Base-by-base conservation (phyloP, 2,888 invertebrate genomes). In the Aporophyla nigra region DNA sequence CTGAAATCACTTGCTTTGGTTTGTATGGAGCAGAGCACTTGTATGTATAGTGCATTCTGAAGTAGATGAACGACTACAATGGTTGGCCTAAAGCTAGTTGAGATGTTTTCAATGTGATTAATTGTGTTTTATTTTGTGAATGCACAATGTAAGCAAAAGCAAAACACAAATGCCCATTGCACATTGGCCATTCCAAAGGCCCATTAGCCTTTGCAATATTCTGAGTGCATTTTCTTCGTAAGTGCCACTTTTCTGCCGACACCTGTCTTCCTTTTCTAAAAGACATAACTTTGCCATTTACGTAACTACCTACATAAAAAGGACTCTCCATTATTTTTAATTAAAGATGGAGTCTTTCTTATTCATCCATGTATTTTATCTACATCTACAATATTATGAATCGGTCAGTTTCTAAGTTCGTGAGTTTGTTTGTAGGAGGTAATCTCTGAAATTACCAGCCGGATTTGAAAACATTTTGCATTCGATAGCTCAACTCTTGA, bases 1-100 rank as follows among this genome's bases (percentile, higher is more conserved):
- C 24, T 49, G 54, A 49, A 54, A 51, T 65, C 43, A 73, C 43
- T 54, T 49, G n/a, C 53, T 27, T 33, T n/a, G 43, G 63, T 46
- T 33, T 70, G 10, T 74, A 10, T 6, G 5, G 7, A 43, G 9
- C 27, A 40, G 5, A 54, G 46, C 46, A 53, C 9, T 58, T 14
- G 61, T 61, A 5, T 5, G 49, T 58, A 7, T 4, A 24, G 5
- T 51, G n/a, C n/a, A 46, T 56, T 74, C 16, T 21, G 12, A 33
- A 74, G 33, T 53, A 49, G 21, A 24, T 51, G 46, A n/a, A 19
- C 9, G 10, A 3, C 24, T 7, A 76, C 63, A 46, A 51, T 53
- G 14, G 40, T 40, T 54, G 49, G 4, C 33, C 33, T 51, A 51
- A 65, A 27, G 56, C 21, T n/a, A 27, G 12, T 62, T 4, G n/a